Percentiles rank a stretch among this genome's conserved stretches.
Conservation (phyloP, 2,888 invertebrate species). For the Rhagonycha fulva region DNA sequence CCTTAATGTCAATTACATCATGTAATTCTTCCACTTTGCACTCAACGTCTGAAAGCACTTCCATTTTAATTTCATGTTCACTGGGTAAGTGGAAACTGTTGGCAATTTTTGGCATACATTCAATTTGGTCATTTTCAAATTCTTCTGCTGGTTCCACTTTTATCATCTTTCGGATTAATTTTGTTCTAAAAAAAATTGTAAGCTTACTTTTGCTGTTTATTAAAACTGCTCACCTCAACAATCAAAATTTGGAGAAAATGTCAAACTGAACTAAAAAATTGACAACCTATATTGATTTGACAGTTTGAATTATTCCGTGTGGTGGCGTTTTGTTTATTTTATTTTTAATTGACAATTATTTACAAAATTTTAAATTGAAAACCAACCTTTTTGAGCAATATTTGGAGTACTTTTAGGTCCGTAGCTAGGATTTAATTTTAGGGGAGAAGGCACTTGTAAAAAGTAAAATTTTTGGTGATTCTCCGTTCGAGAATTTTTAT, state of each 20-base stretch:
- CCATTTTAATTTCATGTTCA: not conserved
- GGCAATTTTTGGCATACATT: not conserved
- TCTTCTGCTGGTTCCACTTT: not conserved
- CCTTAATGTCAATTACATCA: not conserved
- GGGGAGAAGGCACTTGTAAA: too few species aligned
- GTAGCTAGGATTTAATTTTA: too few species aligned
- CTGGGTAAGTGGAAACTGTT: not conserved
- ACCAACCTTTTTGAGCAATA: too few species aligned
- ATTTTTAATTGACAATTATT: too few species aligned
- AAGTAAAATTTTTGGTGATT: too few species aligned
- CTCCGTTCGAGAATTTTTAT: too few species aligned
- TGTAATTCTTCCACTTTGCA: not conserved
- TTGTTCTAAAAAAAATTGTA: not conserved
- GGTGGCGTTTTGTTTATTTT: too few species aligned
- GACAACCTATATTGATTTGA: too few species aligned
- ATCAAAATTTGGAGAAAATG: not conserved
- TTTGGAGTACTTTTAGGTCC: too few species aligned
- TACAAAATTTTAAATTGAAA: too few species aligned
- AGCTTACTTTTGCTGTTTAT: not conserved
- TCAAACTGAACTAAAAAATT: too few species aligned
- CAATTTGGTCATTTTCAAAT: not conserved
- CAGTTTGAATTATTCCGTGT: too few species aligned
- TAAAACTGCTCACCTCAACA: not conserved
- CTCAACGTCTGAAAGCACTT: not conserved
- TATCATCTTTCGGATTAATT: not conserved